phyloP scores from a whole-genome alignment of 2,888 invertebrate genomes.

The Boloria selene region DNA sequence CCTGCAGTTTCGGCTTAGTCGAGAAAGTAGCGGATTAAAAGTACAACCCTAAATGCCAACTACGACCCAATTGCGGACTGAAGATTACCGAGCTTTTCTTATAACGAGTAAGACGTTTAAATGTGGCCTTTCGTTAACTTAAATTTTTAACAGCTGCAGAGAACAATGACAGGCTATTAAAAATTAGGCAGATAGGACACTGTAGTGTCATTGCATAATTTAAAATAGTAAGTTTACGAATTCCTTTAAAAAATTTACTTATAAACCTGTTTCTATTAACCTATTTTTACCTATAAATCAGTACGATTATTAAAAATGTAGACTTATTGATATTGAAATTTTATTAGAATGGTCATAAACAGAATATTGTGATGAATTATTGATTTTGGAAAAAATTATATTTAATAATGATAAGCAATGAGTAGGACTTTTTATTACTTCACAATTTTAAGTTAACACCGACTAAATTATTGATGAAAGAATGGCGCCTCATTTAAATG shows the following conservation, averaged over 20 bases:
- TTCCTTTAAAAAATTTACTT: too few species aligned
- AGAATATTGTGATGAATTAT: too few species aligned
- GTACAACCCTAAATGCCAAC: conserved; percentile 45
- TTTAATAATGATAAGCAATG: too few species aligned
- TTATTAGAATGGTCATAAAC: too few species aligned
- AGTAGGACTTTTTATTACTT: background rate
- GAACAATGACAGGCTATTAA: conserved; percentile 26
- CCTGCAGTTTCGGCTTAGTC: conserved; percentile 45
- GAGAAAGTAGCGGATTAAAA: conserved; percentile 41
- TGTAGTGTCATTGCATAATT: too few species aligned
- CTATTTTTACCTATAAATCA: too few species aligned
- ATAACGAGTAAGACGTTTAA: conserved; percentile 38
- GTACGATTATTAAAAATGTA: too few species aligned
- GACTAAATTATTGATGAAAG: conserved; percentile 17
- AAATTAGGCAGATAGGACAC: background rate
- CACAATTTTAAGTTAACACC: background rate
- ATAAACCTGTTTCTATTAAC: too few species aligned
- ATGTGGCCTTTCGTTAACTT: conserved; percentile 38
- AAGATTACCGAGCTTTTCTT: conserved; percentile 41
- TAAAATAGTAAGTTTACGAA: too few species aligned
- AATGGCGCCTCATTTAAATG: conserved; percentile 18
- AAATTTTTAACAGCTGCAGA: conserved; percentile 28
- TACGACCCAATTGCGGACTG: conserved; percentile 43
- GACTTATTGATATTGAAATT: too few species aligned
- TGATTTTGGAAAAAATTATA: too few species aligned